Conservation (phyloP, 2,113 vertebrate genomes). For the Heteronetta atricapilla region DNA sequence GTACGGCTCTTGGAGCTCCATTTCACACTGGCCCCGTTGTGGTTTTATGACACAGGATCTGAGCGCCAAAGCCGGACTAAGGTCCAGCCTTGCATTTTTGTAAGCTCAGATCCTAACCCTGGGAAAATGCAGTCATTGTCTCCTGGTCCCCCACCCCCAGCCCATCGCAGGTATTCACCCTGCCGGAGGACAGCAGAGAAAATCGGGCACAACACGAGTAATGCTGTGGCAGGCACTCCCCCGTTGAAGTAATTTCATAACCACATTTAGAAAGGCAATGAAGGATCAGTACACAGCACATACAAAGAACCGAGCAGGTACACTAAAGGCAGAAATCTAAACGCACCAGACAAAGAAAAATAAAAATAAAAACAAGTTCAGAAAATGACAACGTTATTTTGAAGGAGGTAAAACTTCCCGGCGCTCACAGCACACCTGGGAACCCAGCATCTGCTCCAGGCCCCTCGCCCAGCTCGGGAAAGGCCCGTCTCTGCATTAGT, state of each 20-base stretch:
- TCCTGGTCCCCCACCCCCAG: background rate
- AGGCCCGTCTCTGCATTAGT: background rate
- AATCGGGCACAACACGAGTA: background rate
- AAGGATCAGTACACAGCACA: background rate
- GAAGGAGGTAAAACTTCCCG: conserved; percentile 39
- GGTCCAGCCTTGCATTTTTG: conserved; percentile 9
- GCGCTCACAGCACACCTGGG: background rate
- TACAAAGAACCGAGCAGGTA: background rate
- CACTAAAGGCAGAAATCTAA: background rate
- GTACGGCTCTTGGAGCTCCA: background rate
- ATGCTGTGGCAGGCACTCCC: background rate
- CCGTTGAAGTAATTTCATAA: conserved; percentile 7
- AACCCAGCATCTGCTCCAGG: background rate
- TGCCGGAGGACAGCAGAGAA: background rate
- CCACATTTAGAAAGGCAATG: background rate
- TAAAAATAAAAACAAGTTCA: background rate
- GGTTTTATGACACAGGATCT: conserved; percentile 48
- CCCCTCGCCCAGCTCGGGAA: background rate
- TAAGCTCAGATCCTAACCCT: conserved; percentile 24
- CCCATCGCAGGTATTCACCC: background rate
- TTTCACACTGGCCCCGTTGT: background rate
- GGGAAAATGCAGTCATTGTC: conserved; percentile 60
- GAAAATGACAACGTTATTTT: background rate
- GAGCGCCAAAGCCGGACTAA: background rate
- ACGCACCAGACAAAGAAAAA: background rate